Conservation (phyloP, 2,888 invertebrate species). For the Troides aeacus region DNA sequence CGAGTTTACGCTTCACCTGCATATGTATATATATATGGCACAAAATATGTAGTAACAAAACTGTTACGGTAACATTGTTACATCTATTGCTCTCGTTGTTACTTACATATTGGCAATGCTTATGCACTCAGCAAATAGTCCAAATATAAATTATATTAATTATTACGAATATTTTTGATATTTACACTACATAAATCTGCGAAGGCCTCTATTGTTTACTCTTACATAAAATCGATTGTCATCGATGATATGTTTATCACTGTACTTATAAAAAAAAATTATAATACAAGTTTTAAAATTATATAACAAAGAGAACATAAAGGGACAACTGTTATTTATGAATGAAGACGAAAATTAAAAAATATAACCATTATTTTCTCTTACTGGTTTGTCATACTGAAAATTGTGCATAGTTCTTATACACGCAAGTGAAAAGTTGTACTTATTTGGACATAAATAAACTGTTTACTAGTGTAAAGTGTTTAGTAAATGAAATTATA, state of each 20-base stretch:
- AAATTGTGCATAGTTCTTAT: no score
- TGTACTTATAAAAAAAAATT: constrained; percentile 6
- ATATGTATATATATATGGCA: constrained; percentile 26
- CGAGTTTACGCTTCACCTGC: constrained; percentile 1
- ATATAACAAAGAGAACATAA: neutral
- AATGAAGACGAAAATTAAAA: neutral
- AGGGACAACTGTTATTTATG: neutral
- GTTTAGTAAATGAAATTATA: no score
- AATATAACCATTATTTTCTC: neutral
- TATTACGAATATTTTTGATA: constrained; percentile 6
- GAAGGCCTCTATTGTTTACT: constrained; percentile 24
- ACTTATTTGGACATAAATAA: no score
- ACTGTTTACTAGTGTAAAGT: no score
- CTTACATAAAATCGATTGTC: constrained; percentile 1
- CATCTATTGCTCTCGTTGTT: constrained; percentile 14
- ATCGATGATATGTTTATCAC: constrained; percentile 17
- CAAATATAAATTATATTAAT: neutral
- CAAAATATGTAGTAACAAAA: constrained; percentile 23
- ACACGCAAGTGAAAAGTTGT: no score
- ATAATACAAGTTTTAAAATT: neutral
- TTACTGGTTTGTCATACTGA: no score
- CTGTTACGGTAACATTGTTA: constrained; percentile 24
- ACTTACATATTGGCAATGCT: constrained; percentile 1
- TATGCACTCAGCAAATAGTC: neutral
- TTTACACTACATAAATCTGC: constrained; percentile 14